A percentile compares a stretch with the other conserved stretches of the same genome.
phyloP scores from a whole-genome alignment of 2,888 invertebrate genomes.

The Drosophila meridionalis region DNA sequence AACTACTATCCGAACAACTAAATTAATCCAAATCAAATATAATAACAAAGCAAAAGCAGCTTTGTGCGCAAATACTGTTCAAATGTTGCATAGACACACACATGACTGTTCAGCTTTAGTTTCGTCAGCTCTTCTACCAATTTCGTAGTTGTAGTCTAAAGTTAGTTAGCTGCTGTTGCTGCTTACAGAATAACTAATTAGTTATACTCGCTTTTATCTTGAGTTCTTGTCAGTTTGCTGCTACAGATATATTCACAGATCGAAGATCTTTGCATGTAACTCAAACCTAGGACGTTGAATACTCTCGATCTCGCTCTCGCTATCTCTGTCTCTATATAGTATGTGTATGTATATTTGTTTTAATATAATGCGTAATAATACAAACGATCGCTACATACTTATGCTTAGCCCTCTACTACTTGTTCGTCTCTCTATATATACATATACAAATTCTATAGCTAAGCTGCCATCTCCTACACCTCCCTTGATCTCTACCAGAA shows the following conservation, averaged over 20 bases:
- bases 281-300: slow-evolving; percentile 53
- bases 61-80: slow-evolving; percentile 69
- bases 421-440: slow-evolving; percentile 58
- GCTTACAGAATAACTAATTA: slow-evolving; percentile 8
- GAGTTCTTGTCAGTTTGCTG: slow-evolving; percentile 32
- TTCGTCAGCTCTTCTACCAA: slow-evolving; percentile 18
- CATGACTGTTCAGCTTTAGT: slow-evolving; percentile 21
- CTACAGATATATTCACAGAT: slow-evolving; percentile 22
- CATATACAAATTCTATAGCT: slow-evolving; percentile 65
- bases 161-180: slow-evolving; percentile 30
- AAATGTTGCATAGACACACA: slow-evolving; percentile 44
- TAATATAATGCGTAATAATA: slow-evolving; percentile 57
- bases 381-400: slow-evolving; percentile 50
- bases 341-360: slow-evolving; percentile 42
- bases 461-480: slow-evolving; percentile 38
- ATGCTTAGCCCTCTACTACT: slow-evolving; percentile 15
- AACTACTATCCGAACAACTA: slow-evolving; percentile 31
- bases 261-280: slow-evolving; percentile 17
- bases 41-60: slow-evolving; percentile 60
- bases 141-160: slow-evolving; percentile 23
- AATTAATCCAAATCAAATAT: slow-evolving; percentile 21
- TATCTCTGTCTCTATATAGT: slow-evolving; percentile 29
- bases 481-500: slow-evolving; percentile 7
- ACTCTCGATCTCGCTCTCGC: slow-evolving; percentile 33
- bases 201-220: slow-evolving; percentile 12